Evolutionary conservation across 2,888 invertebrate species (phyloP), one percentile per base, ranked within the genome.

Genomic region (Sicus ferrugineus): DNA sequence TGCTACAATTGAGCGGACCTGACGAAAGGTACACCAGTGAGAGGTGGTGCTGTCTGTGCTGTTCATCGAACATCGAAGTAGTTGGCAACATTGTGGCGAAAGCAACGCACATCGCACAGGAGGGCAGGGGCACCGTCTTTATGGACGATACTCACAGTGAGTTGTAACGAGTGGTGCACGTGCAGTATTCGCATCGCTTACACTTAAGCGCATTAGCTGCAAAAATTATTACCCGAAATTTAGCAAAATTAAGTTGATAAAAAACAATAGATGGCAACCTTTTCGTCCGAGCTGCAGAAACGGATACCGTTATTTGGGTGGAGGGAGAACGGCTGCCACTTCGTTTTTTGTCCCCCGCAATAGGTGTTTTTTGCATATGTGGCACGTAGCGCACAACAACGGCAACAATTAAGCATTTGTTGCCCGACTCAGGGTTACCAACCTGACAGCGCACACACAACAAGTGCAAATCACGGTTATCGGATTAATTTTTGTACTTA

Each of bases 1-100:
- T 81, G 80, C 80, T 80, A 79, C 77, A 69, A 65, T 71, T 69
- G 46, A 30, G 26, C 26, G 28, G 28, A 46, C 14, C 34, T 31
- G 23, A 16, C 21, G 42, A 38, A 28, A 46, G 30, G 48, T 16
- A 52, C 31, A 16, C n/a, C 42, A 6, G 34, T 42, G 38, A 16
- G 21, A 50, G 19, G 34, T 11, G 30, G 21, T 16, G 54, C 34
- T 34, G 59, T 58, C 34, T 59, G 16, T 23, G 38, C 11, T 54
- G n/a, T n/a, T n/a, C n/a, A n/a, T n/a, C n/a, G n/a, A 4, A 54
- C 14, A 54, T 23, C 30, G 26, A 3, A 54, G 38, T n/a, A 38
- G 56, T 66, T 58, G 58, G 58, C 68, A 68, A 52, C 62, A 23
- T 14, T 14, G 16, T 6, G 14, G 16, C 31, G 21, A 46, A 42